Evolutionary conservation across 2,797 vertebrate genomes (phyloP).

Genomic region (Neomorphus geoffroyi): DNA sequence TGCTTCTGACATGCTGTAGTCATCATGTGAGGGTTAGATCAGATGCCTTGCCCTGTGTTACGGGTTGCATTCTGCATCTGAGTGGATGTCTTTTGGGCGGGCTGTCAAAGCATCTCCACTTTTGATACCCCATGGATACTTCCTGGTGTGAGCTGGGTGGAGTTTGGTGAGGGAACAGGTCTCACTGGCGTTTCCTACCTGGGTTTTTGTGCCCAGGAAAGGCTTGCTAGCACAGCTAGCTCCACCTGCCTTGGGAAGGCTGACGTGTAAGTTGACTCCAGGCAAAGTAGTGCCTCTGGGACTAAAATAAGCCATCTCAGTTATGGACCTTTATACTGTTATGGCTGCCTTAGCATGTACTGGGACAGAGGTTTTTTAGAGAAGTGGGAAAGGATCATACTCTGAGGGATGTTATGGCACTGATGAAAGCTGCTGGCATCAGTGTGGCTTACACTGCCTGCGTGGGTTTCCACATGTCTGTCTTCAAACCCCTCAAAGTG

Average conservation of each 20-base stretch:
- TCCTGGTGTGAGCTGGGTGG: background rate
- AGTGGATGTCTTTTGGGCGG: no score
- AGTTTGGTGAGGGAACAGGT: background rate
- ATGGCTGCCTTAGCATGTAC: fast-evolving
- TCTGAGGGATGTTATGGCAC: background rate
- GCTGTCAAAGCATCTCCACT: background rate
- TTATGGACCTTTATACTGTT: background rate
- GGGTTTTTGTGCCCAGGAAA: background rate
- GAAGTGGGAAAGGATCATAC: background rate
- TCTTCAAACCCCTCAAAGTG: background rate
- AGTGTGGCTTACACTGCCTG: background rate
- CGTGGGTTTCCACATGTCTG: background rate
- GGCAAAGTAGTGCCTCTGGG: background rate
- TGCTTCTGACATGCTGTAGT: background rate
- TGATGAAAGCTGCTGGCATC: background rate
- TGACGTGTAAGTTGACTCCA: fast-evolving
- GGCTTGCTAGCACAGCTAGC: fast-evolving
- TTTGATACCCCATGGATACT: background rate
- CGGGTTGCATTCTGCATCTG: background rate
- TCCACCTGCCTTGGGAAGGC: fast-evolving
- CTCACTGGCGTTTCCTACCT: background rate
- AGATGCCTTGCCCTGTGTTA: background rate
- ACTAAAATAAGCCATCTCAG: background rate
- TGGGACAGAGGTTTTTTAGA: background rate
- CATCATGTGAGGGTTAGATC: fast-evolving